Percentiles rank a stretch among this genome's conserved stretches.
phyloP scores from a whole-genome alignment of 2,888 invertebrate species.

The Melanchra persicariae region DNA sequence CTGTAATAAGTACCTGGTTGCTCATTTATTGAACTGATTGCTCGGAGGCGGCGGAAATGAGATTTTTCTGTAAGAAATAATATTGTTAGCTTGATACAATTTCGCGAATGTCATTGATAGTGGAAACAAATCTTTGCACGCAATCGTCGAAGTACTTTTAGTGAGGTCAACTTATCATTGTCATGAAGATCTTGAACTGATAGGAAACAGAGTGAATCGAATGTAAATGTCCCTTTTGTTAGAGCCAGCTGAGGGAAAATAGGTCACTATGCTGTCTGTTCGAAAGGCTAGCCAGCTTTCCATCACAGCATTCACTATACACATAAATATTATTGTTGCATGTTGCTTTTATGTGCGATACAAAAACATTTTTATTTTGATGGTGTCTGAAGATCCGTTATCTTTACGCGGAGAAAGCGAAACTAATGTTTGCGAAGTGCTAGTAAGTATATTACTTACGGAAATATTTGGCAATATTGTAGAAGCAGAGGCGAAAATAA shows the following conservation, averaged over 20 bases:
- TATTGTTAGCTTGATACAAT: constrained; percentile 13
- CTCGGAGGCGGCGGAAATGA: constrained; percentile 26
- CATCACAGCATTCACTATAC: constrained; percentile 56
- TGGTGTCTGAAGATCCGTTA: constrained; percentile 54
- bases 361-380: constrained; percentile 59
- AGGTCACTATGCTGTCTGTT: constrained; percentile 57
- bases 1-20: constrained; percentile 22
- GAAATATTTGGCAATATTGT: constrained; percentile 39
- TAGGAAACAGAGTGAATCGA: constrained; percentile 59
- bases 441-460: constrained; percentile 43
- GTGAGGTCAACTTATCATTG: constrained; percentile 63
- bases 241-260: constrained; percentile 43
- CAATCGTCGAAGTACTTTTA: constrained; percentile 31
- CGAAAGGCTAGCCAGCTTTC: constrained; percentile 64
- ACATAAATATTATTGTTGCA: constrained; percentile 57
- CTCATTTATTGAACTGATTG: constrained; percentile 38
- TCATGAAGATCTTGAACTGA: constrained; percentile 62
- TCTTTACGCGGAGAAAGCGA: constrained; percentile 59
- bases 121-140: constrained; percentile 19
- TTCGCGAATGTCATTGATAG: constrained; percentile 33
- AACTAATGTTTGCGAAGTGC: constrained; percentile 58
- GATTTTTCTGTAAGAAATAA: constrained; percentile 11
- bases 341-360: constrained; percentile 40
- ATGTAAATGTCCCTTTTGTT: constrained; percentile 62
- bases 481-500: constrained; percentile 4